Evolutionary conservation across 2,113 vertebrate species (phyloP), one percentile per base, ranked within the genome.

Genomic region (Mustela lutreola): DNA sequence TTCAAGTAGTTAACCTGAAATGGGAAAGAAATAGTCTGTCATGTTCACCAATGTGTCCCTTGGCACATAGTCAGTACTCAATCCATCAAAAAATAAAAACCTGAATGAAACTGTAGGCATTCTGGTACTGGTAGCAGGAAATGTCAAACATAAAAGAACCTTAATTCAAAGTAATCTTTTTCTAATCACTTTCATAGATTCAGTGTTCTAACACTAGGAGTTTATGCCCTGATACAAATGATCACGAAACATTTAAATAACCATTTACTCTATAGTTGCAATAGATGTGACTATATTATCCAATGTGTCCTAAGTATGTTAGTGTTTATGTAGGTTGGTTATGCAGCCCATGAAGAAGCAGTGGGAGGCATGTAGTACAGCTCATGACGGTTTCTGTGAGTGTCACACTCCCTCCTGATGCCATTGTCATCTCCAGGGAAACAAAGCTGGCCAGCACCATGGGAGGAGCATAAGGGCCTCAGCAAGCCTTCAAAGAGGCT

Each of bases 361-460:
- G 19, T 6, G 4, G 50, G 19, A 2, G 22, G 36, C 7, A 11
- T 0, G 0, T 6, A 18, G 60, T 4, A 0, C 10, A 1, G 6
- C 0, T 21, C 0, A 0, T 3, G 80, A 26, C 2, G 2, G 48
- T 31, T 3, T 39, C 65, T 11, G 6, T n/a, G 56, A 53, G 11
- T 4, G 56, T 9, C 9, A 36, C 21, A 0, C 1, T 45, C 24
- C 2, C 39, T 42, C 33, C 86, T 39, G 16, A 45, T 26, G 22
- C 0, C 4, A 1, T 14, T 24, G 18, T 11, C 0, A 2, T 92
- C 76, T 73, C 94, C 91, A 73, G 33, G 73, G 71, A 36, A 48
- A 83, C 67, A 6, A 39, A 21, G 75, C 71, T n/a, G 56, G 10
- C 33, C 0, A 39, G 62, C 39, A 65, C 8, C 3, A 9, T 1